Base-by-base conservation (phyloP, 1,140 invertebrate species). In the Phenacoccus solenopsis region DNA sequence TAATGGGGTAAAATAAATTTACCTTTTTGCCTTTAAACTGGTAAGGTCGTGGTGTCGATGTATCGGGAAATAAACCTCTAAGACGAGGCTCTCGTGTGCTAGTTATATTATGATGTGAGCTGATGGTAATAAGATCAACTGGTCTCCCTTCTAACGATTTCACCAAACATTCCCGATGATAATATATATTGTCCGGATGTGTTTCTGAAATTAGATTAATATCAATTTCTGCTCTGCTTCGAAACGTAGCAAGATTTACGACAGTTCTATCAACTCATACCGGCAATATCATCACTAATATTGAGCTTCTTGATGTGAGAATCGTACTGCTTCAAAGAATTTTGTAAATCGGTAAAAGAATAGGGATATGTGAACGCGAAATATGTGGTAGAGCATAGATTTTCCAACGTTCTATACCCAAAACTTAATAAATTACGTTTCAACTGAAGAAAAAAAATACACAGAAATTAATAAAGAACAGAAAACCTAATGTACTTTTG, bases 331-430 rank as follows among this genome's bases (percentile, higher is more conserved):
- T 64, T 64, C 22, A 64, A 64, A 10, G 59, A 64, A 64, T 20
- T 64, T 64, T 35, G 89, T 59, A 91, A 80, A 75, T 96, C 91
- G 0, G 83, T 82, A 76, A 93, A 95, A 0, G 91, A 89, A 80
- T 88, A 95, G 21, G 94, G 94, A 80, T 91, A 96, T 27, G 92
- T 94, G 78, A 96, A 96, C 0, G 93, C 92, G 82, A 96, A 91
- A 79, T 93, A 95, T 22, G 87, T 88, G 13, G 86, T 85, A 2
- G 87, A 86, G 74, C 86, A 86, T 24, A 79, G 76, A 77, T 90
- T 88, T 72, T 91, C 88, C 28, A 87, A 83, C 28, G 90, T 88
- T 16, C 84, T 81, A 76, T 89, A 90, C 73, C 85, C 87, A 78
- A 94, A 96, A 67, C 86, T 89, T 78, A 94, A 94, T 72, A 87